Percentiles rank a stretch among this genome's conserved stretches.
These are phyloP conservation scores for Philereme vetulata DNA, from an alignment of 2,888 invertebrate species.

Conservation along the genomic window DNA sequence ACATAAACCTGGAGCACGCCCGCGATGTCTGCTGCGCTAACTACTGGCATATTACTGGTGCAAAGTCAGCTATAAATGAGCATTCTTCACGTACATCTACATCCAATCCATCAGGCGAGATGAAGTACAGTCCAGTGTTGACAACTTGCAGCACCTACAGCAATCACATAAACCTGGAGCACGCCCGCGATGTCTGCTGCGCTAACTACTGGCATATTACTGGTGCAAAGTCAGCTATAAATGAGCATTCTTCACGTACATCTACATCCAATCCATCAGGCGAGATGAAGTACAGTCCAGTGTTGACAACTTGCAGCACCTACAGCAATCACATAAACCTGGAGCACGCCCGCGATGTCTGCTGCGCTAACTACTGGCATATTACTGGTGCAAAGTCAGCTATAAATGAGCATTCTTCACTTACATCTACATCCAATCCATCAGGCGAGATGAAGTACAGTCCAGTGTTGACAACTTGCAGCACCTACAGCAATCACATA, in stretches of 20 bases:
- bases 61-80: background rate
- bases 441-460: too few species aligned
- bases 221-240: background rate
- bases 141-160: slow-evolving; percentile 90
- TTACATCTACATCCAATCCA: too few species aligned
- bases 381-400: too few species aligned
- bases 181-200: slow-evolving; percentile 91
- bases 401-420: too few species aligned
- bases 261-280: slow-evolving; percentile 74
- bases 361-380: slow-evolving; percentile 93
- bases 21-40: background rate
- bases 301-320: slow-evolving; percentile 87
- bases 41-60: background rate
- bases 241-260: slow-evolving; percentile 61
- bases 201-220: slow-evolving; percentile 93
- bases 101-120: slow-evolving; percentile 67
- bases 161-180: slow-evolving; percentile 90
- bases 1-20: background rate
- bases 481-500: too few species aligned
- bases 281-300: slow-evolving; percentile 79
- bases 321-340: slow-evolving; percentile 93
- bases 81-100: slow-evolving; percentile 74
- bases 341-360: slow-evolving; percentile 91
- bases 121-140: slow-evolving; percentile 84
- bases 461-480: too few species aligned